These are phyloP conservation scores for Orchestia grillus DNA, from an alignment of 1,140 invertebrate genomes.

Conservation along the genomic window DNA sequence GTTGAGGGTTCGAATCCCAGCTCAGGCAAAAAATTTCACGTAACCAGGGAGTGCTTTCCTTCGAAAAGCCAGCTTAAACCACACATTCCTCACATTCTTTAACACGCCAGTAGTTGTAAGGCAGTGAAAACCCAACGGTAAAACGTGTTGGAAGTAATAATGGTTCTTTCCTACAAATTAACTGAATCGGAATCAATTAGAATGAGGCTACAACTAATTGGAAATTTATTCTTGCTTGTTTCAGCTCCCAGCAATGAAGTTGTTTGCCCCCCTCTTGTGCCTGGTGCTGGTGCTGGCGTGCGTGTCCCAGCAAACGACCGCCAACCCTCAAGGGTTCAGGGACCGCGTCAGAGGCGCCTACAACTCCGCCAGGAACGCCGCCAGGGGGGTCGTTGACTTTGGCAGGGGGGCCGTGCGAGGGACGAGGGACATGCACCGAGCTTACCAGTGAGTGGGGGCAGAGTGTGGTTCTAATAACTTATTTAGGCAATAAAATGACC, in stretches of 20 bases:
- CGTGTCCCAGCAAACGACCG: background rate
- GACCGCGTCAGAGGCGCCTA: background rate
- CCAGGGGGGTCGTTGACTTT: background rate
- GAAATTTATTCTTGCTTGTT: background rate
- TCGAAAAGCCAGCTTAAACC: no score
- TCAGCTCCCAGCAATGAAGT: background rate
- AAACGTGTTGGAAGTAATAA: no score
- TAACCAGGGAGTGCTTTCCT: no score
- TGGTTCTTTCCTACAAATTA: background rate
- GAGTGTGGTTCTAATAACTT: no score
- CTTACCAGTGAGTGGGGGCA: background rate
- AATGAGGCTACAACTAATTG: background rate
- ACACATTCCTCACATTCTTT: no score
- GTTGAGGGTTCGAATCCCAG: no score
- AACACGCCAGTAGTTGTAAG: no score
- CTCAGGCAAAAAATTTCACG: no score
- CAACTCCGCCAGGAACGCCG: background rate
- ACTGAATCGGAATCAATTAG: background rate
- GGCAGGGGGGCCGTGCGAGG: background rate
- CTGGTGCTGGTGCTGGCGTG: background rate
- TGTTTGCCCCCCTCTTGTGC: background rate
- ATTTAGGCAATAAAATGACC: no score
- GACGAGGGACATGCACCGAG: background rate
- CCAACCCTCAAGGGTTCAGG: background rate
- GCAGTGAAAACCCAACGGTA: no score